Base-by-base conservation (phyloP, 1,140 invertebrate species). In the Hypsibius dujardini region DNA sequence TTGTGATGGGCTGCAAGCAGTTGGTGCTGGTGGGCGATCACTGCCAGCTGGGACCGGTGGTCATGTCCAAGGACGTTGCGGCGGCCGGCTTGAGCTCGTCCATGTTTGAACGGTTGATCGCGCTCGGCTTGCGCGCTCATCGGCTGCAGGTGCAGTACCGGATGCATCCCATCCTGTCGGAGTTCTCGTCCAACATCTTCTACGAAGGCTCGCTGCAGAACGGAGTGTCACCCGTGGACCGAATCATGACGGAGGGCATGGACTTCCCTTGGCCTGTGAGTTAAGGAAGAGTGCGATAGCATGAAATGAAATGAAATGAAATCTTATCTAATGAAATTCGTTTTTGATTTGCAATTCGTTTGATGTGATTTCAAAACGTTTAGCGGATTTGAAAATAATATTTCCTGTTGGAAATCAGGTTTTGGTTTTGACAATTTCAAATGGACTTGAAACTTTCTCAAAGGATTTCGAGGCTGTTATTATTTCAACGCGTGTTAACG, bases 241-340 rank as follows among this genome's bases (percentile, higher is more conserved):
- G 95, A 1, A 87, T 87, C 73, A 82, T 96, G 72, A 81, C 87
- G 46, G 92, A 91, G n/a, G n/a, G n/a, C 76, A 86, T 98, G 56
- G 95, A 98, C 77, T 99, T 98, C 77, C 94, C 94, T 0, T 99
- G 95, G 94, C 96, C 96, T n/a, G n/a, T n/a, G n/a, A n/a, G n/a
- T n/a, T n/a, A n/a, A n/a, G n/a, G n/a, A n/a, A n/a, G n/a, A n/a
- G n/a, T n/a, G n/a, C n/a, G n/a, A n/a, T n/a, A n/a, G n/a, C n/a
- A n/a, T n/a, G n/a, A 28, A 28, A 28, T 28, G 28, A 28, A 28
- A 28, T n/a, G n/a, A n/a, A 28, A 28, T 28, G 28, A 28, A 28
- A n/a, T 28, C 28, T 28, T 28, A 28, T 28, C 28, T 28, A 28
- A 28, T 28, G 28, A 28, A 28, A 0, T 28, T 28, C 28, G 28